Evolutionary conservation across 2,113 vertebrate species (phyloP), one percentile per base, ranked within the genome.

Genomic region (Misgurnus anguillicaudatus): DNA sequence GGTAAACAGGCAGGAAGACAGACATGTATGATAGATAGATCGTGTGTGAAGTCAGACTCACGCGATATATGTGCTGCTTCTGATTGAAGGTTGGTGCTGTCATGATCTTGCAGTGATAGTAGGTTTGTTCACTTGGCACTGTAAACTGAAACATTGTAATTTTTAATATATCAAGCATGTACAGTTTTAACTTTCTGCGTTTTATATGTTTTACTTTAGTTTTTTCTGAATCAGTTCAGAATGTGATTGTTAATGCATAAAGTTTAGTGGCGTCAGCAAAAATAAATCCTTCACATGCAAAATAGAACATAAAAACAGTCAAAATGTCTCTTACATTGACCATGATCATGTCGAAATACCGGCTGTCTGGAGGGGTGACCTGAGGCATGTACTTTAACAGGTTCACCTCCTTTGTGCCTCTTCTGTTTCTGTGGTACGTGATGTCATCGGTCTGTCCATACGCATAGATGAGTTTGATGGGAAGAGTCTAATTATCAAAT

Each of bases 51-150:
- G 48, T 31, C 77, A 90, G 88, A 57, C 53, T 57, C 53, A 95
- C 94, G 90, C 87, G 91, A 85, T 91, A 92, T 77, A 95, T 89
- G 14, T 93, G 94, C 79, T 94, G 88, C 47, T 95, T 95, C 78
- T 77, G 66, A 17, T 63, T 86, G 4, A 94, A 82, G 0, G 69
- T 62, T 17, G 93, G 89, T 4, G 94, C 79, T 9, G 85, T 89
- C 41, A 94, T 85, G 72, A 95, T 81, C 48, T 89, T 93, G 69
- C 94, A 95, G 80, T 94, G 91, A 3, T 95, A 95, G 6, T 91
- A 91, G 38, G 94, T 96, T 1, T 85, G 84, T 4, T 77, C 42
- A 3, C 82, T 42, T 7, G 93, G 93, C 63, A 96, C 36, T 38
- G 83, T 78, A 70, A 94, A 87, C 94, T 95, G 86, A 16, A 87